phyloP scores from a whole-genome alignment of 1,140 invertebrate species.

The Drosophila equinoxialis region DNA sequence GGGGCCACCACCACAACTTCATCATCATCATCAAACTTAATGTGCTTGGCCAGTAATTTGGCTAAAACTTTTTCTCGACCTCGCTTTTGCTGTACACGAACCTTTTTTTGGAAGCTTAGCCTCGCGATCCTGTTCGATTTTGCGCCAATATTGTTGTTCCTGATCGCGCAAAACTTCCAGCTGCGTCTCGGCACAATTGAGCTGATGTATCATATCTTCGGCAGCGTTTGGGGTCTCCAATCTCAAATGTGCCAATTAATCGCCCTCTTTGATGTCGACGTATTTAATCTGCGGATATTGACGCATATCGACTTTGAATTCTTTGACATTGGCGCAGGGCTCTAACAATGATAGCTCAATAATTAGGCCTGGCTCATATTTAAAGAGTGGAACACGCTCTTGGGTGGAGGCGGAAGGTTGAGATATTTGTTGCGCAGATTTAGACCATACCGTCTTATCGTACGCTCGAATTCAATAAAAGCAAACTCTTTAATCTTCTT shows the following conservation, averaged over 20 bases:
- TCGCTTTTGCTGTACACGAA: constrained; percentile 84
- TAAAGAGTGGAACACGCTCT: constrained; percentile 82
- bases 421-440: too few relatives aligned
- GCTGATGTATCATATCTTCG: constrained; percentile 80
- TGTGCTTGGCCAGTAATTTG: constrained; percentile 84
- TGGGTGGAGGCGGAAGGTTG: constrained; percentile 34
- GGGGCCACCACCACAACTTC: background rate
- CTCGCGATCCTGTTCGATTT: constrained; percentile 85
- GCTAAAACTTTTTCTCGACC: constrained; percentile 87
- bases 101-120: constrained; percentile 85
- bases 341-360: constrained; percentile 86
- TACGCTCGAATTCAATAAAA: too few relatives aligned
- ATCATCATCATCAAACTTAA: constrained; percentile 59
- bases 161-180: constrained; percentile 83
- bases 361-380: constrained; percentile 86
- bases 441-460: too few relatives aligned
- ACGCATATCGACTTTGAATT: constrained; percentile 86
- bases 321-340: constrained; percentile 85
- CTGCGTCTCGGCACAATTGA: constrained; percentile 66
- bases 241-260: constrained; percentile 85
- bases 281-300: constrained; percentile 85
- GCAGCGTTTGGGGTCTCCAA: constrained; percentile 85
- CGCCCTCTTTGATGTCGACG: constrained; percentile 86
- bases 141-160: constrained; percentile 87
- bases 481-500: constrained; percentile 85